These are phyloP conservation scores for fruit fly (Drosophila melanogaster) DNA, from an alignment of 1,140 invertebrate species.

Conservation along the genomic window DNA sequence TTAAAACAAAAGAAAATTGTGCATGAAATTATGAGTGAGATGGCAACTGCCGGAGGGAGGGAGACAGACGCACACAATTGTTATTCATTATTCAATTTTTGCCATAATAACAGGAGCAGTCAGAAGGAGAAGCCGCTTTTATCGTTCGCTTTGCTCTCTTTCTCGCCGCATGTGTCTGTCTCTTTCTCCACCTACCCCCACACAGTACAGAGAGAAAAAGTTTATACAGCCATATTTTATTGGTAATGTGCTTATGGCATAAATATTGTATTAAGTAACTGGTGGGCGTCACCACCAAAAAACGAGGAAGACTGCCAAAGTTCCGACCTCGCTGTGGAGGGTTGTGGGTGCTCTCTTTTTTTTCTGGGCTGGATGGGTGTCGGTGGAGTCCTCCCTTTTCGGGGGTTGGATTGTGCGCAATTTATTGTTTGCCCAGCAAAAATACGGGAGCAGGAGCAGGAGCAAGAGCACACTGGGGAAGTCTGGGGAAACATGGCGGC, in stretches of 20 bases:
- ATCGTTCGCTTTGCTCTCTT: slow-evolving; percentile 36
- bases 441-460: neutral
- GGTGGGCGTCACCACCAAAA: slow-evolving; percentile 76
- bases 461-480: neutral
- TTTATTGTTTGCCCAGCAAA: slow-evolving; percentile 65
- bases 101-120: slow-evolving; percentile 61
- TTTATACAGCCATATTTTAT: slow-evolving; percentile 80
- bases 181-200: slow-evolving; percentile 24
- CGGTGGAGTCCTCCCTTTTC: slow-evolving; percentile 39
- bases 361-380: slow-evolving; percentile 1
- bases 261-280: slow-evolving; percentile 84
- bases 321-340: slow-evolving; percentile 20
- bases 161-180: slow-evolving; percentile 6
- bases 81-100: slow-evolving; percentile 83
- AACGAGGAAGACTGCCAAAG: slow-evolving; percentile 22
- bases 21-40: slow-evolving; percentile 73
- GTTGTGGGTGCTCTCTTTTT: neutral
- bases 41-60: slow-evolving; percentile 19
- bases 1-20: slow-evolving; percentile 81
- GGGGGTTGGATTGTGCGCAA: slow-evolving; percentile 80
- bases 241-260: slow-evolving; percentile 84
- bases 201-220: slow-evolving; percentile 53
- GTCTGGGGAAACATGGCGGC: slow-evolving; percentile 67
- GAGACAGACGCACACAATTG: slow-evolving; percentile 73
- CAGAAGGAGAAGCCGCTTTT: slow-evolving; percentile 45